Conservation (phyloP, 2,888 invertebrate genomes). For the Callimorpha dominula region DNA sequence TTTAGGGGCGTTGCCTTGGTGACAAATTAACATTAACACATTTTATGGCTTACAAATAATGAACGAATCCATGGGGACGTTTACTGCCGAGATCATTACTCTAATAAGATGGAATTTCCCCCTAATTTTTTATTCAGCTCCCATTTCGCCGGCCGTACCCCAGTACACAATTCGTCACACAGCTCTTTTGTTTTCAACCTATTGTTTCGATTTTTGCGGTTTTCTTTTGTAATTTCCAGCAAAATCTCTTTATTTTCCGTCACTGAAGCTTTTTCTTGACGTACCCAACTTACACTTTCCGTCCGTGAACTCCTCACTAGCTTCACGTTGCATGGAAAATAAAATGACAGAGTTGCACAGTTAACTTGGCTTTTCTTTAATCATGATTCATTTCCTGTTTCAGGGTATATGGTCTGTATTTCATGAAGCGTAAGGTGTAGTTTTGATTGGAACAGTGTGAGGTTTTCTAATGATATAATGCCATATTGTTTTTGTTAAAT, state of each 20-base stretch:
- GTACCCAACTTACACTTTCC: constrained; percentile 51
- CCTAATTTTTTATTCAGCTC: constrained; percentile 41
- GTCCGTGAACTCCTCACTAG: constrained; percentile 13
- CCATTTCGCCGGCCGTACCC: constrained; percentile 41
- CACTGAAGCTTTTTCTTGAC: constrained; percentile 60
- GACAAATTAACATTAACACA: constrained; percentile 24
- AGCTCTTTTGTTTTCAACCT: constrained; percentile 62
- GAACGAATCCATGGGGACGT: constrained; percentile 25
- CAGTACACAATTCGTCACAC: constrained; percentile 61
- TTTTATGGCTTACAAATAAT: constrained; percentile 28
- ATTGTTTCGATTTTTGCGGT: constrained; percentile 73
- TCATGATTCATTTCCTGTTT: constrained; percentile 54
- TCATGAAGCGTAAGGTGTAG: constrained; percentile 31
- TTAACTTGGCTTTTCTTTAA: constrained; percentile 51
- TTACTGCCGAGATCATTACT: constrained; percentile 36
- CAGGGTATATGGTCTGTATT: constrained; percentile 45
- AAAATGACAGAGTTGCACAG: constrained; percentile 37
- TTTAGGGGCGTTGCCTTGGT: constrained; percentile 15
- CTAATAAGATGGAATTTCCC: constrained; percentile 36
- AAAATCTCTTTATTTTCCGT: constrained; percentile 68
- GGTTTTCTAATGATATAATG: constrained; percentile 56
- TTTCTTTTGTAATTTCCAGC: constrained; percentile 68
- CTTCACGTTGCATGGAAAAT: constrained; percentile 33
- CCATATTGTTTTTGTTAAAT: constrained; percentile 60
- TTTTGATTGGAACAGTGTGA: constrained; percentile 32